Base-by-base conservation (phyloP, 2,888 invertebrate species). In the Spicauda simplicius region DNA sequence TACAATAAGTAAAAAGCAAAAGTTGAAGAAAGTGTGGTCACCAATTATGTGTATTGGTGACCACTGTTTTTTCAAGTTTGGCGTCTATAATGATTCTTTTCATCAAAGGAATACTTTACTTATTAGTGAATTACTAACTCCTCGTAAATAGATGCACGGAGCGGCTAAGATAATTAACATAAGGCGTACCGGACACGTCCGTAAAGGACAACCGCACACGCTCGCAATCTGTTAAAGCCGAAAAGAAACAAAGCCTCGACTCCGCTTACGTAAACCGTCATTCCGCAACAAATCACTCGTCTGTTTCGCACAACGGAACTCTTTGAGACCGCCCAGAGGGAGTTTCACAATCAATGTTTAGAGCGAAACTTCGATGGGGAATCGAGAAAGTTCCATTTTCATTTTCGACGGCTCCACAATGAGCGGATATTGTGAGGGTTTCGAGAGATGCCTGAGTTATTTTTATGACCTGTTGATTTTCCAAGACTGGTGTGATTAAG, bases 311-410 rank as follows among this genome's bases (percentile, higher is more conserved):
- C 58, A 64, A 58, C 52, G 41, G 41, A 64, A 58, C 64, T 57
- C 64, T 64, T 68, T 56, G 64, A 18, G 50, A 58, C 20, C 64
- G 53, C 52, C 69, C 56, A 60, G 64, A 57, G 69, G 54, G 69
- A 74, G 69, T 74, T 74, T 69, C 54, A 56, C 68, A 65, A 68
- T 71, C 72, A 70, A 74, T 74, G 73, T 75, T 75, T 74, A 71
- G 71, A 69, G 68, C 68, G 56, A 71, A 73, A 71, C 68, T 73
- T 73, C 55, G 71, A 71, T 70, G 67, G 72, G 70, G 70, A 71
- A 71, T 73, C 71, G 70, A 69, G 67, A 70, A 71, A 73, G 72
- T 73, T 73, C 69, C 64, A 64, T 64, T 70, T 69, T 70, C 66
- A 65, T 65, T 65, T 65, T 45, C 68, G 69, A 69, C 68, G 70